Conservation (phyloP, 2,888 invertebrate species). For the Mesochorus sp. region DNA sequence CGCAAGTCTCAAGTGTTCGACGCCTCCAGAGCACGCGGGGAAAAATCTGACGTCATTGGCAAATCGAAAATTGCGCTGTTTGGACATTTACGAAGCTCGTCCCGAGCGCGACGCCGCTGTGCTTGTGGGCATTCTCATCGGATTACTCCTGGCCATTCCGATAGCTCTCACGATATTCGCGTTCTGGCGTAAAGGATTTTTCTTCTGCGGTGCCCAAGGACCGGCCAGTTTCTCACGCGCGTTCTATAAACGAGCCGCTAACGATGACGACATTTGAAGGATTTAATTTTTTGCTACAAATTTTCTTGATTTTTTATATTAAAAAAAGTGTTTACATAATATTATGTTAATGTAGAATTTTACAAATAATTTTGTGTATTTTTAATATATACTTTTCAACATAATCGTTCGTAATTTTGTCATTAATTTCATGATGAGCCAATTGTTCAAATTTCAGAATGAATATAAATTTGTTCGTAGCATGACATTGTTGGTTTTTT, state of each 20-base stretch:
- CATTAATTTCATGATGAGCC: no score
- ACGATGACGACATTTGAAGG: constrained; percentile 83
- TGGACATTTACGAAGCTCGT: constrained; percentile 86
- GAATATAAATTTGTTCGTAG: no score
- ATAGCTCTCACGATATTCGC: constrained; percentile 85
- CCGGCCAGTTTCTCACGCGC: constrained; percentile 87
- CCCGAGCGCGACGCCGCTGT: constrained; percentile 88
- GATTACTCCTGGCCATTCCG: constrained; percentile 87
- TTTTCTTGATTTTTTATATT: neutral
- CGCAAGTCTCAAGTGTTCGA: constrained; percentile 84
- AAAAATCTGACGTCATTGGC: constrained; percentile 85
- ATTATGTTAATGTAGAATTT: no score
- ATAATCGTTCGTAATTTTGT: no score
- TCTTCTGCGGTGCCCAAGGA: constrained; percentile 84
- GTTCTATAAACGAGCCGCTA: constrained; percentile 87
- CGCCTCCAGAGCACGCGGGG: constrained; percentile 86
- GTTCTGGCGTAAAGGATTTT: constrained; percentile 87
- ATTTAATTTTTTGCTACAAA: no score
- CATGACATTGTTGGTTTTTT: no score
- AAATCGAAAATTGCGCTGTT: constrained; percentile 86
- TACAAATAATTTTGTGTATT: no score
- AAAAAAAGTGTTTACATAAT: neutral
- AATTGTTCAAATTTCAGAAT: no score
- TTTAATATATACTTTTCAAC: no score
- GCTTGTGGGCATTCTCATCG: constrained; percentile 87